These are phyloP conservation scores for Bagarius yarrelli DNA, from an alignment of 2,113 vertebrate genomes.

Conservation along the genomic window DNA sequence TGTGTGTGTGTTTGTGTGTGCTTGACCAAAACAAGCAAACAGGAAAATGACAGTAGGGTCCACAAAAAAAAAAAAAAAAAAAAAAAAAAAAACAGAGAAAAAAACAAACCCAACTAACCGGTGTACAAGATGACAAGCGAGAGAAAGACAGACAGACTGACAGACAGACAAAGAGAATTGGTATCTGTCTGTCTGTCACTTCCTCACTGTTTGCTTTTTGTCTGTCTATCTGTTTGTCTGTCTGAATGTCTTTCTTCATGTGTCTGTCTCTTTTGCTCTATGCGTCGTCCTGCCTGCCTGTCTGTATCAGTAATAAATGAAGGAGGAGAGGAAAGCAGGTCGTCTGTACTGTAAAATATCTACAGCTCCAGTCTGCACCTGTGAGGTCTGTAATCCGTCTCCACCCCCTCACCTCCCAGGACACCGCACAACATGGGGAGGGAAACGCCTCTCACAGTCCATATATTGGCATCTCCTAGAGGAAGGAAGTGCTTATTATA, in stretches of 20 bases:
- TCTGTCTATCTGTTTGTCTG: neutral
- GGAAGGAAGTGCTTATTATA: neutral
- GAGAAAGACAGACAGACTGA: neutral
- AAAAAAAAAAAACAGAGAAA: too few relatives aligned
- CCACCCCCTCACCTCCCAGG: neutral
- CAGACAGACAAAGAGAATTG: too few relatives aligned
- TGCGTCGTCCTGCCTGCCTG: neutral
- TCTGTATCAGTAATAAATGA: neutral
- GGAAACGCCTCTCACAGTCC: neutral
- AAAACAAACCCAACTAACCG: slow-evolving; percentile 36
- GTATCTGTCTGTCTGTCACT: too few relatives aligned
- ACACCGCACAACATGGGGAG: neutral
- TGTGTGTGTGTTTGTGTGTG: neutral
- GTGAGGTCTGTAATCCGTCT: slow-evolving; percentile 13
- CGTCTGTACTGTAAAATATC: slow-evolving; percentile 12
- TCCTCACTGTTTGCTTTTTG: too few relatives aligned
- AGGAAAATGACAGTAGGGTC: slow-evolving; percentile 45
- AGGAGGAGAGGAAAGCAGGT: neutral
- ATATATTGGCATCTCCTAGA: neutral
- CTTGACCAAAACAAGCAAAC: slow-evolving; percentile 37
- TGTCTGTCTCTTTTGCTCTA: neutral
- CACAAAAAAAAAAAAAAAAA: too few relatives aligned
- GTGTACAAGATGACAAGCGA: slow-evolving; percentile 26
- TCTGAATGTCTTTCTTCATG: neutral
- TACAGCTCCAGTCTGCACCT: neutral